Conservation (phyloP, 64 coral and sea anemone species). For the Stichodactyla mertensii region DNA sequence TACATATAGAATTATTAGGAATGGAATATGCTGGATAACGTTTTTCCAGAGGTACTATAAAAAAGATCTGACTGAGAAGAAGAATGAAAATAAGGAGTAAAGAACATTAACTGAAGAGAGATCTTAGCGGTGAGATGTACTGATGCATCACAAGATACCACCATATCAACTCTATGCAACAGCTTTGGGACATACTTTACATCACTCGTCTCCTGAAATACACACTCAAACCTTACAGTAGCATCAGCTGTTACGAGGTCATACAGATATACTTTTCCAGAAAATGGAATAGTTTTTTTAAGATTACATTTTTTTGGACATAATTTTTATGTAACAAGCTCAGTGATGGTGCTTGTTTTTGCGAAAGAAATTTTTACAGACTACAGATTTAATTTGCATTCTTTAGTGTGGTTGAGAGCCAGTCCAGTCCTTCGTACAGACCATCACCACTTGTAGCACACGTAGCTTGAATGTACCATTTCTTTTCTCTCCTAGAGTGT, state of each 20-base stretch:
- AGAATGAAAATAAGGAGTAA: not conserved
- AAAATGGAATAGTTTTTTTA: not conserved
- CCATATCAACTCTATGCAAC: not conserved
- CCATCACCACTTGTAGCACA: slow-evolving; percentile 76
- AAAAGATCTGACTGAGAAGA: not conserved
- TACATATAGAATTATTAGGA: not conserved
- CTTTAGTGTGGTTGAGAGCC: slow-evolving; percentile 41
- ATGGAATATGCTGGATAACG: not conserved
- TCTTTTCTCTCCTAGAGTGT: slow-evolving; percentile 26
- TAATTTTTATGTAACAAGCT: not conserved
- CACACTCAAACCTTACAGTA: not conserved
- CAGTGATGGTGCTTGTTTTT: not conserved
- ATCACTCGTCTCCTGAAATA: not conserved
- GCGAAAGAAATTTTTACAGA: not conserved
- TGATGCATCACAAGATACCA: not conserved
- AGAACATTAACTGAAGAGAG: not conserved
- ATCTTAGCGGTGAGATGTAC: not conserved
- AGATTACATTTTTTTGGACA: not conserved
- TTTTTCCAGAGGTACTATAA: not conserved
- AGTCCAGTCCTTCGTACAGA: slow-evolving; percentile 62
- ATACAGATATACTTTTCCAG: not conserved
- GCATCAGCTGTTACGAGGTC: not conserved
- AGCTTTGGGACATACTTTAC: not conserved
- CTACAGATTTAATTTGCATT: slow-evolving; percentile 18
- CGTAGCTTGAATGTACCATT: slow-evolving; percentile 56